Percentiles rank a stretch among this genome's conserved stretches.
These are phyloP conservation scores for Mormyrops boulengeri DNA, from an alignment of 2,797 vertebrate genomes.

Conservation along the genomic window DNA sequence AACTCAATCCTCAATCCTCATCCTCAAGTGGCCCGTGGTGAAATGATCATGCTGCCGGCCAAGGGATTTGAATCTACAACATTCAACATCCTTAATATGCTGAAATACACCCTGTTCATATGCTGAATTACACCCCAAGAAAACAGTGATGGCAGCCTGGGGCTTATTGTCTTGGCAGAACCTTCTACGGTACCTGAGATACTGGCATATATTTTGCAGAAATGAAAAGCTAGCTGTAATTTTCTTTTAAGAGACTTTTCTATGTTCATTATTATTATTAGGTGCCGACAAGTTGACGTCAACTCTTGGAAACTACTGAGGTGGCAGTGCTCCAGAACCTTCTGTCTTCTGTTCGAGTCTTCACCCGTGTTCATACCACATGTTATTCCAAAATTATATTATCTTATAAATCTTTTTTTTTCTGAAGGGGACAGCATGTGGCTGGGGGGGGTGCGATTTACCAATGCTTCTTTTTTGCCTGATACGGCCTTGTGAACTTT, in stretches of 20 bases:
- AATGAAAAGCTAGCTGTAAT: not conserved
- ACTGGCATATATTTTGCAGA: not conserved
- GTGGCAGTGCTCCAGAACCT: not conserved
- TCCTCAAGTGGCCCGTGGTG: not conserved
- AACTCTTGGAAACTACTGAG: not conserved
- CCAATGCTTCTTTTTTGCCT: constrained; percentile 78
- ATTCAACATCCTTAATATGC: not conserved
- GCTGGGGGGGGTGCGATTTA: not conserved
- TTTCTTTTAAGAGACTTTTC: not conserved
- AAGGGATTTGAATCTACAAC: not conserved
- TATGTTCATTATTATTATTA: not conserved
- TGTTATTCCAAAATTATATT: not conserved
- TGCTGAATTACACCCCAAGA: not conserved
- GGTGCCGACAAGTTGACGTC: not conserved
- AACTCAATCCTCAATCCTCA: too few species aligned
- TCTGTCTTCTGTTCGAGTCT: not conserved
- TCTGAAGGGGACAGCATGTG: not conserved
- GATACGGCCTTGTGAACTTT: constrained; percentile 65
- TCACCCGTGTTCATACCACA: not conserved
- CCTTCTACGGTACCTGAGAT: not conserved
- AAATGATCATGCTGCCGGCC: not conserved
- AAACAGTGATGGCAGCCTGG: not conserved
- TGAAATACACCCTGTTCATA: not conserved
- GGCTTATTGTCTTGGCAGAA: not conserved
- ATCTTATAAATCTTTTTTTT: not conserved